phyloP scores from a whole-genome alignment of 92 coral and sea anemone genomes.

The Phymanthus crucifer region DNA sequence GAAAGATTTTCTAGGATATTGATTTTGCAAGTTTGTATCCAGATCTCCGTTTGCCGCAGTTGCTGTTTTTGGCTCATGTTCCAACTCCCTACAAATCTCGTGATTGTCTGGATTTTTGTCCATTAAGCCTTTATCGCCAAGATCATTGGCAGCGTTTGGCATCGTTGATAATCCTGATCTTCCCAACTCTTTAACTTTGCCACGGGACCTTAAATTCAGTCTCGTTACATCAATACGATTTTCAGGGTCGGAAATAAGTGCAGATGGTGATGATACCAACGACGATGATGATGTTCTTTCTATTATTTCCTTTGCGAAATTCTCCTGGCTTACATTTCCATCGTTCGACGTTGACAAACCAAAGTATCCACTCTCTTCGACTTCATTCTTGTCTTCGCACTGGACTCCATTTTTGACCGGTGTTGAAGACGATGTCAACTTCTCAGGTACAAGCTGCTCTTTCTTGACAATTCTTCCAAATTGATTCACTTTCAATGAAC shows the following conservation, averaged over 20 bases:
- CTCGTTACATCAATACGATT: neutral
- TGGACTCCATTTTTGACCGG: neutral
- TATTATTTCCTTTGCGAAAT: neutral
- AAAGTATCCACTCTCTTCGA: neutral
- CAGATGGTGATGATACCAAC: neutral
- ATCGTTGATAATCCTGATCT: neutral
- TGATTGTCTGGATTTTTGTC: neutral
- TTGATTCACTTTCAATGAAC: neutral
- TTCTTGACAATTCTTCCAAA: neutral
- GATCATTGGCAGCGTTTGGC: neutral
- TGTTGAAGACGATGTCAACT: neutral
- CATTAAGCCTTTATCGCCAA: neutral
- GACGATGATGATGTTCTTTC: neutral
- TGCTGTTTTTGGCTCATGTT: neutral
- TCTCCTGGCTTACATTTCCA: neutral
- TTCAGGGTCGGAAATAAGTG: neutral
- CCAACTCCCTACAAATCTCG: neutral
- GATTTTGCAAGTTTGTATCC: neutral
- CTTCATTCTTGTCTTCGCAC: neutral
- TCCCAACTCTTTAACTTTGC: neutral
- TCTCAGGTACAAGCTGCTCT: neutral
- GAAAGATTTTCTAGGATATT: constrained; percentile 1
- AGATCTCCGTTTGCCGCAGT: neutral
- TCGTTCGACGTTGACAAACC: neutral
- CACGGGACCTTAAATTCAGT: neutral